These are phyloP conservation scores for Hycleus cichorii DNA, from an alignment of 1,140 invertebrate genomes.

Conservation along the genomic window DNA sequence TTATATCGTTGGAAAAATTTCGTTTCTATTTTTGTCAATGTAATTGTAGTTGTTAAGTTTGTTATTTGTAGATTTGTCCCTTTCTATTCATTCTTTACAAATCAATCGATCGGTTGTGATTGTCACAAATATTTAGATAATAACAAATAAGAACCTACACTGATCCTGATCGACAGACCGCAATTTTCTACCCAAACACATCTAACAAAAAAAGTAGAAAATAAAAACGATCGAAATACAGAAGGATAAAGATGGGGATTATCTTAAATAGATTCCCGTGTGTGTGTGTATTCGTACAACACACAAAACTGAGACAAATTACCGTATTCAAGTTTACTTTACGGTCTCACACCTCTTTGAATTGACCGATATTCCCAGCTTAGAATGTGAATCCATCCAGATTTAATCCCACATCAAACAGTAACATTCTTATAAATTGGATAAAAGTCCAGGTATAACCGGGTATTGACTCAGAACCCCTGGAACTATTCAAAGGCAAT, in stretches of 20 bases:
- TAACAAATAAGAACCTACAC: background rate
- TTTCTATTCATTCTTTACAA: no score
- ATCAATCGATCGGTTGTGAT: no score
- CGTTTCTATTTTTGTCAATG: no score
- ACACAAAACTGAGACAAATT: slow-evolving; percentile 15
- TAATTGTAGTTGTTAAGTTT: no score
- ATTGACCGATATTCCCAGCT: background rate
- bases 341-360: slow-evolving; percentile 16
- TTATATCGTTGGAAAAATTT: no score
- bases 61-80: no score
- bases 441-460: no score
- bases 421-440: slow-evolving; percentile 3
- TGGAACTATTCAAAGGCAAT: slow-evolving; percentile 19
- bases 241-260: slow-evolving; percentile 8
- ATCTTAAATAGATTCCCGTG: slow-evolving; percentile 15
- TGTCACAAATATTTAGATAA: slow-evolving; percentile 15
- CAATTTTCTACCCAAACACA: background rate
- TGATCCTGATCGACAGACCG: slow-evolving; percentile 13
- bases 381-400: slow-evolving; percentile 1
- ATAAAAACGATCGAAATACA: background rate
- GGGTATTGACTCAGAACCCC: background rate
- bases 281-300: background rate
- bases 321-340: slow-evolving; percentile 14
- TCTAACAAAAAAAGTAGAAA: no score
- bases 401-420: background rate